phyloP scores from a whole-genome alignment of 1,140 invertebrate genomes.

The Drosophila ananassae region DNA sequence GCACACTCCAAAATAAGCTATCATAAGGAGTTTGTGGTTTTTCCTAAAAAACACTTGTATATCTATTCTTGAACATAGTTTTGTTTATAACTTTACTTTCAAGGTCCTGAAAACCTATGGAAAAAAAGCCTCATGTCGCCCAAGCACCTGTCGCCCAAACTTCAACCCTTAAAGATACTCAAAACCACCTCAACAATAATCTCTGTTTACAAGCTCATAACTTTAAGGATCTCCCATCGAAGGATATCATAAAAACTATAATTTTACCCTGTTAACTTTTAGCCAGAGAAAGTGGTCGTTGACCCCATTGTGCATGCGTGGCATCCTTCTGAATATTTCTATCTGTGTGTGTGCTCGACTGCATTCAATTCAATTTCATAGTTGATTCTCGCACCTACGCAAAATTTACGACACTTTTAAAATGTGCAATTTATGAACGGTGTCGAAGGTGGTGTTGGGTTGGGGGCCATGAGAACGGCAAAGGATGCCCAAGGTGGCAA shows the following conservation, averaged over 20 bases:
- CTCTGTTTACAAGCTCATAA: too few species aligned
- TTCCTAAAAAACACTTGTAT: too few species aligned
- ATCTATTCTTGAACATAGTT: too few species aligned
- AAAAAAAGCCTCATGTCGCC: too few species aligned
- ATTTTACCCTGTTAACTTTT: neutral
- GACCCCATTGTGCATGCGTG: neutral
- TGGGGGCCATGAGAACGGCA: neutral
- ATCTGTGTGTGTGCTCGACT: conserved; percentile 8
- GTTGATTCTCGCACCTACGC: conserved; percentile 61
- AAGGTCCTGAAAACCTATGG: too few species aligned
- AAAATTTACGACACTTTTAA: conserved; percentile 78
- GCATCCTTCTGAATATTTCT: neutral
- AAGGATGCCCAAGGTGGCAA: neutral
- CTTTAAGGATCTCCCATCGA: too few species aligned
- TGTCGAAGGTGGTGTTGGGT: neutral
- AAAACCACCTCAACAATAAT: too few species aligned
- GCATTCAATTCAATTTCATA: conserved; percentile 64
- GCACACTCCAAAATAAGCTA: neutral
- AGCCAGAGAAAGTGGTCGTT: neutral
- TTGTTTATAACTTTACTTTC: too few species aligned
- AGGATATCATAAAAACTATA: too few species aligned
- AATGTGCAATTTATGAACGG: conserved; percentile 72
- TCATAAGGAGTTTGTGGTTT: too few species aligned
- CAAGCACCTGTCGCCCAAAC: too few species aligned
- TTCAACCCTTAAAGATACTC: too few species aligned